Conservation (phyloP, 2,113 vertebrate species). For the Odocoileus virginianus region DNA sequence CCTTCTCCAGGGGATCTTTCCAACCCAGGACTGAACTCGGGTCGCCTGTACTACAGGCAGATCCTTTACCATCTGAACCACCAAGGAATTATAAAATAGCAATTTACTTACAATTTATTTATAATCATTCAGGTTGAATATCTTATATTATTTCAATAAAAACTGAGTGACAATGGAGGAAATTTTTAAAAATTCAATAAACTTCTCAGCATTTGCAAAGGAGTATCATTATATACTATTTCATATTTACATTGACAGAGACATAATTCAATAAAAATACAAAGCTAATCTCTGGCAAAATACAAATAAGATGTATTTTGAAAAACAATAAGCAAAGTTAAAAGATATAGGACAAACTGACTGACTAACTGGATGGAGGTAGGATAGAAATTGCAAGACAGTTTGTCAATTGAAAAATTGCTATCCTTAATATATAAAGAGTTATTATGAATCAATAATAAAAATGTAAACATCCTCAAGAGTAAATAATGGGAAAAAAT, state of each 20-base stretch:
- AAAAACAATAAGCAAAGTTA: not conserved
- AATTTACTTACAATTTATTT: not conserved
- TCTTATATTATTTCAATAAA: not conserved
- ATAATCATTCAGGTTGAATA: not conserved
- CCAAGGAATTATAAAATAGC: not conserved
- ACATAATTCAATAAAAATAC: not conserved
- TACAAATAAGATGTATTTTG: not conserved
- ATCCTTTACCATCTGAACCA: not conserved
- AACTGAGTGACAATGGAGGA: not conserved
- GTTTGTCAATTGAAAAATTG: slow-evolving; percentile 4
- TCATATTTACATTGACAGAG: not conserved
- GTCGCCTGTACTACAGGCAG: not conserved
- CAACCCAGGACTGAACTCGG: not conserved
- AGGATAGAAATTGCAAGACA: not conserved
- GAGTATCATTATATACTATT: not conserved
- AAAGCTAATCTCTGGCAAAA: not conserved
- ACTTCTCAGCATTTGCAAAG: not conserved
- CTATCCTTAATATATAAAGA: not conserved
- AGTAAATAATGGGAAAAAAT: not conserved
- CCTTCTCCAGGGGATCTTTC: not conserved
- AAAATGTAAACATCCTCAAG: not conserved
- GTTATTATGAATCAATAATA: not conserved
- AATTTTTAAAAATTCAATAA: not conserved
- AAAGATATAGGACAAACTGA: not conserved
- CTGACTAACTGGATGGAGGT: not conserved